phyloP scores from a whole-genome alignment of 1,140 invertebrate species.

The Apis cerana region DNA sequence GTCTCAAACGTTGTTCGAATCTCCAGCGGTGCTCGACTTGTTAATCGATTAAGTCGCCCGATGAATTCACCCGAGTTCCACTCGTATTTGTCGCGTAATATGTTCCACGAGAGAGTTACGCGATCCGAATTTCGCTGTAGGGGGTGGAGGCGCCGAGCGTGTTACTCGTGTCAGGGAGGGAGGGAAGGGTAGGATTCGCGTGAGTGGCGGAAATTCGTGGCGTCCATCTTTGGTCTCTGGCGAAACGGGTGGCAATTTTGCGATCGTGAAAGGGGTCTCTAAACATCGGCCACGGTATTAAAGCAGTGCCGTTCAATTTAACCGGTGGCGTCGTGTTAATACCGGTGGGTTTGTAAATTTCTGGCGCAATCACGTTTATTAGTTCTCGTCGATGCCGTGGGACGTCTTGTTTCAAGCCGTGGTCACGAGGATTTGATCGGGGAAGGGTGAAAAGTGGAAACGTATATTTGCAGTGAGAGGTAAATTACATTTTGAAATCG shows the following conservation, averaged over 20 bases:
- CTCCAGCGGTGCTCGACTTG: not conserved
- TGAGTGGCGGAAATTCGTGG: not conserved
- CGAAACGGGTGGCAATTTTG: constrained; percentile 8
- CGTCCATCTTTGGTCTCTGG: not conserved
- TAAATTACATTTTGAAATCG: not conserved
- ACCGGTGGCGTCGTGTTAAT: not conserved
- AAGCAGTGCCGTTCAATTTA: constrained; percentile 4
- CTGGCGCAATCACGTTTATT: not conserved
- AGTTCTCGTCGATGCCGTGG: not conserved
- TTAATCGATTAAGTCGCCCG: not conserved
- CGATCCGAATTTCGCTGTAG: constrained; percentile 7
- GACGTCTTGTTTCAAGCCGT: not conserved
- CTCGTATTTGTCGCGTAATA: not conserved
- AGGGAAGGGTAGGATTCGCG: not conserved
- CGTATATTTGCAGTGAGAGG: not conserved
- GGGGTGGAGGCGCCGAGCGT: not conserved
- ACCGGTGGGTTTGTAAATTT: not conserved
- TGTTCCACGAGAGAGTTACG: constrained; percentile 20
- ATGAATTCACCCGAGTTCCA: not conserved
- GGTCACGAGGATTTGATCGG: not conserved
- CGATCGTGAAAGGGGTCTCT: not conserved
- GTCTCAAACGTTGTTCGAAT: not conserved
- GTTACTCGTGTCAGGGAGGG: not conserved
- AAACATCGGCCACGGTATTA: not conserved
- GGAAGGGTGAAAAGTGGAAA: not conserved